Evolutionary conservation across 2,113 vertebrate genomes (phyloP).

Genomic region (Chrysemys picta): DNA sequence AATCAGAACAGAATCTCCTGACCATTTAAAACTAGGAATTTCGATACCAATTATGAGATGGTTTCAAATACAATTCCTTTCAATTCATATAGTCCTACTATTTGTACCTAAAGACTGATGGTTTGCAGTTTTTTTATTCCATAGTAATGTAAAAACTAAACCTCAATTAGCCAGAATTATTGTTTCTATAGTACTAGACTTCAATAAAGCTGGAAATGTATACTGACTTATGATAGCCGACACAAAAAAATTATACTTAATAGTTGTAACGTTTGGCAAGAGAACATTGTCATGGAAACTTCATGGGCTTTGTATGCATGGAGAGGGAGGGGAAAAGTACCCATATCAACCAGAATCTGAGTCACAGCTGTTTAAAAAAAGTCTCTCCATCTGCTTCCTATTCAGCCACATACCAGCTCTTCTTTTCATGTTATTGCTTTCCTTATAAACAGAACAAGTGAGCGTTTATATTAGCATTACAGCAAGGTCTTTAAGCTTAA

Average conservation of each 20-base stretch:
- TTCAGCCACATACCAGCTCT: neutral
- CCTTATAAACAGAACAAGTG: neutral
- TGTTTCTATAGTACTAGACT: neutral
- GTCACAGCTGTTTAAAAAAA: neutral
- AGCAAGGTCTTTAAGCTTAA: neutral
- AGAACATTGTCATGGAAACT: slow-evolving; percentile 3
- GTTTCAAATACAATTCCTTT: neutral
- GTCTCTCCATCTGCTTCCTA: neutral
- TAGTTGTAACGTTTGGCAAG: slow-evolving; percentile 5
- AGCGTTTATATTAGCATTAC: neutral
- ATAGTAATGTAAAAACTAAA: neutral
- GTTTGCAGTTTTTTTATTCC: neutral
- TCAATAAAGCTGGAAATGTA: neutral
- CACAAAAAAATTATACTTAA: neutral
- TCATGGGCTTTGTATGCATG: neutral
- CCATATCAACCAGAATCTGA: neutral
- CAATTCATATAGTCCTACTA: neutral
- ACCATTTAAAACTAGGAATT: neutral
- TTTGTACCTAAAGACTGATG: neutral
- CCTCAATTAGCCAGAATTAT: slow-evolving; percentile 14
- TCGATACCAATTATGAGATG: neutral
- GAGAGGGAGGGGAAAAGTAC: neutral
- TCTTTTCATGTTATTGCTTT: neutral
- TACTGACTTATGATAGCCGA: slow-evolving; percentile 30
- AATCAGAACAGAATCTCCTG: neutral